Evolutionary conservation across 2,797 vertebrate species (phyloP).

Genomic region (Etheostoma perlongum): DNA sequence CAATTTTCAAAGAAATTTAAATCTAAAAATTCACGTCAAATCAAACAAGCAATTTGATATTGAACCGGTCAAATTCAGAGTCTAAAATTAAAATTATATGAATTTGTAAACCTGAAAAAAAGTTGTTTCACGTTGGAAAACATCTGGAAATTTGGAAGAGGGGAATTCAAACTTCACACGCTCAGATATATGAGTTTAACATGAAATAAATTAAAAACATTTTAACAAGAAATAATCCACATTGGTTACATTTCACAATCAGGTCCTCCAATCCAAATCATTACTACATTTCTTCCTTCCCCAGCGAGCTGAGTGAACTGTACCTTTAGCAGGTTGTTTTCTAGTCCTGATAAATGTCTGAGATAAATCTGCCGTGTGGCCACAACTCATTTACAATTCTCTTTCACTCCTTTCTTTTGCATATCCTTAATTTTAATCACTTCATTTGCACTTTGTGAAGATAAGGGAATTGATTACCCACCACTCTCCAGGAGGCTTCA

Average conservation of each 20-base stretch:
- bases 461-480: conserved; percentile 86
- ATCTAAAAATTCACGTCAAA: no score
- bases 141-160: not conserved
- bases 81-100: no score
- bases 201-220: not conserved
- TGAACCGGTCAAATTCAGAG: no score
- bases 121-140: not conserved
- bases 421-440: conserved; percentile 80
- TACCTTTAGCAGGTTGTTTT: conserved; percentile 53
- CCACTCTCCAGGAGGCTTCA: conserved; percentile 73
- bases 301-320: conserved; percentile 16
- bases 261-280: not conserved
- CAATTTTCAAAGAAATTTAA: no score
- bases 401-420: conserved; percentile 59
- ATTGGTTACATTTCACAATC: not conserved
- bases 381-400: conserved; percentile 65
- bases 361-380: conserved; percentile 53
- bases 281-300: not conserved
- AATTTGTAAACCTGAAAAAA: not conserved
- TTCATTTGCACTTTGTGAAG: conserved; percentile 84
- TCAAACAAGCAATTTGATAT: no score
- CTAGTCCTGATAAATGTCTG: conserved; percentile 48
- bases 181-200: not conserved
- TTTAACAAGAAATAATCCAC: not conserved
- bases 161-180: not conserved